These are phyloP conservation scores for Rutpela maculata DNA, from an alignment of 2,888 invertebrate species.

Conservation along the genomic window DNA sequence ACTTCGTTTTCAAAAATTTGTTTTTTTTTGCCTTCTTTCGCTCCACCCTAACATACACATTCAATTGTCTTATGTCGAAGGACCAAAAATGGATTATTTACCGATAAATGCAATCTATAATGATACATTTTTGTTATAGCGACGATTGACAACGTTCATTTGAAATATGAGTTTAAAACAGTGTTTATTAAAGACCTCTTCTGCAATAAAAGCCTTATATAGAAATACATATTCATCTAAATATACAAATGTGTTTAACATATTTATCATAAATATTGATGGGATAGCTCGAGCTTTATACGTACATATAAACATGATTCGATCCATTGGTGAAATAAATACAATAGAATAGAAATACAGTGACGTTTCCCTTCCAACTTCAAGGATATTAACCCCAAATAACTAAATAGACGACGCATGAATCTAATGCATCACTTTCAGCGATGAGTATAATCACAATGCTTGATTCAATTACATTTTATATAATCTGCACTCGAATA, in stretches of 20 bases:
- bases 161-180: too few relatives aligned
- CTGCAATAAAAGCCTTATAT: not conserved
- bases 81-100: not conserved
- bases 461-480: constrained; percentile 73
- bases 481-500: constrained; percentile 74
- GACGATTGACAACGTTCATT: too few relatives aligned
- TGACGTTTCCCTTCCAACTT: constrained; percentile 54
- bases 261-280: constrained; percentile 14
- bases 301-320: constrained; percentile 38
- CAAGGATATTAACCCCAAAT: constrained; percentile 64
- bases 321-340: constrained; percentile 47
- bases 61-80: not conserved
- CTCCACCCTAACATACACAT: too few relatives aligned
- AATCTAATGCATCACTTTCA: constrained; percentile 71
- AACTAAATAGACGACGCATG: constrained; percentile 62
- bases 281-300: constrained; percentile 2
- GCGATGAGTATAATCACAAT: constrained; percentile 71
- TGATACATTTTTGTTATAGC: too few relatives aligned
- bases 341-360: constrained; percentile 37
- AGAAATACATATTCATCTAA: not conserved
- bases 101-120: too few relatives aligned
- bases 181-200: too few relatives aligned
- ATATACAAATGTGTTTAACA: constrained; percentile 8
- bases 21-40: too few relatives aligned
- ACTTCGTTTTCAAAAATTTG: too few relatives aligned